Base-by-base conservation (phyloP, 1,140 invertebrate genomes). In the Chymomyza costata region DNA sequence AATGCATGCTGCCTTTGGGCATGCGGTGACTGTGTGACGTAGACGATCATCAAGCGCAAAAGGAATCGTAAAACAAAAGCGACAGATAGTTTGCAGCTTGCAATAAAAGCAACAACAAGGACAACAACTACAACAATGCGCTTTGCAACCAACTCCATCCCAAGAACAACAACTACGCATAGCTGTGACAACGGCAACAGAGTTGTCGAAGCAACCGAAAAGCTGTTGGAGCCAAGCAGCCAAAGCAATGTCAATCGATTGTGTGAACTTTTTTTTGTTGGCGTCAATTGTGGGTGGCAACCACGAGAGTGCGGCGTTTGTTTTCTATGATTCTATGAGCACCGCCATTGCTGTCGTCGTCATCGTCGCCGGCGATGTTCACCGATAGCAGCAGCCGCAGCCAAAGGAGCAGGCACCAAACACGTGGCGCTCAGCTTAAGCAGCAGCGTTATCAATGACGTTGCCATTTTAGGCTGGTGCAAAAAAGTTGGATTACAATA, bases 11-110 rank as follows among this genome's bases (percentile, higher is more conserved):
- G 73, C 71, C 67, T 53, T 51, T 31, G 71, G 70, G 71, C 39
- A 76, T 53, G 59, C 59, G 21, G 37, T 13, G 61, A 28, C 39
- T 14, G 37, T 15, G 25, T 45, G 47, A 66, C 64, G 64, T 49
- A 44, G 66, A 64, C 73, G 71, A 76, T 76, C 71, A 76, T 71
- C 71, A 53, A 78, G 58, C 48, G 39, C 67, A 80, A 78, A 78
- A 78, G 73, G 73, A 78, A 78, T 80, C 73, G 73, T 78, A 78
- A 78, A 78, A 78, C 71, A 78, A 78, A 78, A 80, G 71, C 73
- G 73, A 76, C 71, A 80, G 70, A 76, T 76, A 76, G 70, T 76
- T 78, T 70, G 71, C 70, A 78, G 57, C 62, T 54, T 58, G 59
- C 63, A 59, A 65, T 63, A 65, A 65, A 65, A 65, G 50, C 62